phyloP scores from a whole-genome alignment of 2,113 vertebrate species.

The Ageneiosus marmoratus region DNA sequence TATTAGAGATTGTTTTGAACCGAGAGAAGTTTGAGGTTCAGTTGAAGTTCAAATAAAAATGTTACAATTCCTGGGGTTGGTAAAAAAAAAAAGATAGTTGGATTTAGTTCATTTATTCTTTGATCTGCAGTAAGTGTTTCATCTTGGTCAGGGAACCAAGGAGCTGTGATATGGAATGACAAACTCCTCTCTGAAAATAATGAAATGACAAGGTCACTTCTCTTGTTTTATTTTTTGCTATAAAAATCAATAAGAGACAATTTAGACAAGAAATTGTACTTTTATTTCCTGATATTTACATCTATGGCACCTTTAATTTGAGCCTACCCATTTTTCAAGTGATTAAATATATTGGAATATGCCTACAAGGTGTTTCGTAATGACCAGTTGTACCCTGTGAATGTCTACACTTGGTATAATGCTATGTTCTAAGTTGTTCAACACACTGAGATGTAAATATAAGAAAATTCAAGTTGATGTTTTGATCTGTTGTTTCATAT shows the following conservation, averaged over 20 bases:
- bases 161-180: not conserved
- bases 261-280: not conserved
- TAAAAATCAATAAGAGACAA: not conserved
- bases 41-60: not conserved
- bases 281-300: not conserved
- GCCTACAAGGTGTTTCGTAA: not conserved
- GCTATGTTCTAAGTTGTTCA: not conserved
- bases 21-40: not conserved
- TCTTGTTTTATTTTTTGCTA: not conserved
- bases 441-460: not conserved
- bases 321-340: not conserved
- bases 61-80: too few species aligned
- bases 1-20: not conserved
- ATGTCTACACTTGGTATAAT: not conserved
- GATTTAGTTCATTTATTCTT: not conserved
- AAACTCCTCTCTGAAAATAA: not conserved
- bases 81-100: not conserved
- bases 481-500: not conserved
- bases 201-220: not conserved
- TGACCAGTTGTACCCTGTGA: not conserved
- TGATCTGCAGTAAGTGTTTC: not conserved
- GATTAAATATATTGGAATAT: not conserved
- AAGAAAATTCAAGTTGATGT: not conserved
- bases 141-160: not conserved
- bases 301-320: not conserved